Conservation (phyloP, 1,140 invertebrate genomes). For the Drosophila repletoides region DNA sequence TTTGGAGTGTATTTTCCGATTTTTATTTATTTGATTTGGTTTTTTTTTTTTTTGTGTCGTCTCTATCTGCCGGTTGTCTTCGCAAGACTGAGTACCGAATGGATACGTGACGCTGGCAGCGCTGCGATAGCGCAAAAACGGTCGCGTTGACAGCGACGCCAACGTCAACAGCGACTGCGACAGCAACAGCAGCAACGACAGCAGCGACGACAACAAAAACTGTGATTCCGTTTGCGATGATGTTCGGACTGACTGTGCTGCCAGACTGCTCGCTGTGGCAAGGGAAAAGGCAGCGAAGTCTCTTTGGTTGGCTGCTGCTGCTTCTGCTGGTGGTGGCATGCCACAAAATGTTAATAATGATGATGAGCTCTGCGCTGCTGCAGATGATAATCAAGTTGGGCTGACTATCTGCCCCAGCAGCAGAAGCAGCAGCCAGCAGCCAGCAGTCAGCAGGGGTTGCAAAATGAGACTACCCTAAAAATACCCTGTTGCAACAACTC, state of each 20-base stretch:
- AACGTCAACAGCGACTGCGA: slow-evolving; percentile 7
- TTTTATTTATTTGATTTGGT: slow-evolving; percentile 22
- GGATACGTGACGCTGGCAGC: slow-evolving; percentile 64
- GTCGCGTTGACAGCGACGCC: slow-evolving; percentile 20
- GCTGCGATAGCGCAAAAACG: slow-evolving; percentile 61
- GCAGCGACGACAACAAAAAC: slow-evolving; percentile 14
- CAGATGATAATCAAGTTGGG: slow-evolving; percentile 47
- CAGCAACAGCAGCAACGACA: slow-evolving; percentile 1
- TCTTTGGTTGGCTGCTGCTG: slow-evolving; percentile 55
- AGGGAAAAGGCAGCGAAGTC: slow-evolving; percentile 23
- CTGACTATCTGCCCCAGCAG: slow-evolving; percentile 61
- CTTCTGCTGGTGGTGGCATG: slow-evolving; percentile 21
- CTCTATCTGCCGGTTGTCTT: slow-evolving; percentile 81
- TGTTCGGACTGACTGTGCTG: slow-evolving; percentile 35
- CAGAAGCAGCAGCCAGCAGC: no score
- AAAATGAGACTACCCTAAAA: slow-evolving; percentile 48
- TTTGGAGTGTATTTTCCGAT: slow-evolving; percentile 8
- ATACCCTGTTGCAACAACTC: slow-evolving; percentile 1
- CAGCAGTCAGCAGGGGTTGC: slow-evolving; percentile 61
- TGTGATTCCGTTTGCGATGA: slow-evolving; percentile 62
- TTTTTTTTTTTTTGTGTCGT: slow-evolving; percentile 54
- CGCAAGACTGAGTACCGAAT: slow-evolving; percentile 70
- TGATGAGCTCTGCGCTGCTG: slow-evolving; percentile 18
- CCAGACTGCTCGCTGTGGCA: slow-evolving; percentile 9
- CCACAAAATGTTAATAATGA: slow-evolving; percentile 22